These are phyloP conservation scores for Drosophila sproati DNA, from an alignment of 1,140 invertebrate species.

Conservation along the genomic window DNA sequence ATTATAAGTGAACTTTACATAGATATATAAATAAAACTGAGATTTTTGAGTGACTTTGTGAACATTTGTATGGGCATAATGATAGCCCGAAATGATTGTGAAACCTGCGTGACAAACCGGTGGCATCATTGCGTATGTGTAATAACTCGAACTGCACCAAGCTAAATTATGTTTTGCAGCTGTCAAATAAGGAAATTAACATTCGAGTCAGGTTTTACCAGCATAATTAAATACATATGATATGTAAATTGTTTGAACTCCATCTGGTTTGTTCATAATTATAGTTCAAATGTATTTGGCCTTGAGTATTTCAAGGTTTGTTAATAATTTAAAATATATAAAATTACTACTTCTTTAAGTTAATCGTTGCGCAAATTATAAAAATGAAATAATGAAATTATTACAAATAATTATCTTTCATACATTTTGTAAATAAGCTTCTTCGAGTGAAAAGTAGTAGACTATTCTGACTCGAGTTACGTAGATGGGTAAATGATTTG, in stretches of 20 bases:
- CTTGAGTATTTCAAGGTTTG: background rate
- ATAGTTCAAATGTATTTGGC: background rate
- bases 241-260: background rate
- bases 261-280: slow-evolving; percentile 4
- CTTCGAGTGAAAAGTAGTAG: no score
- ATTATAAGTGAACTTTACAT: no score
- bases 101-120: background rate
- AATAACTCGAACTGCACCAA: slow-evolving; percentile 58
- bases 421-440: no score
- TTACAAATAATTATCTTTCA: no score
- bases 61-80: background rate
- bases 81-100: background rate
- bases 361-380: no score
- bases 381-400: no score
- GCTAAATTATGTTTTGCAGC: slow-evolving; percentile 40
- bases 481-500: no score
- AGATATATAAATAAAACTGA: background rate
- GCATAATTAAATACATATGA: slow-evolving; percentile 42
- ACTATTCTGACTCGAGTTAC: no score
- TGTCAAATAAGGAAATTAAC: slow-evolving; percentile 32
- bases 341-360: background rate
- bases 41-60: background rate
- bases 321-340: no score
- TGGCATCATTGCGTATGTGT: slow-evolving; percentile 54
- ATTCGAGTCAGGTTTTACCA: slow-evolving; percentile 60